Percentiles rank a stretch among this genome's conserved stretches.
Conservation (phyloP, 2,888 invertebrate species). For the Hypomecis punctinalis region DNA sequence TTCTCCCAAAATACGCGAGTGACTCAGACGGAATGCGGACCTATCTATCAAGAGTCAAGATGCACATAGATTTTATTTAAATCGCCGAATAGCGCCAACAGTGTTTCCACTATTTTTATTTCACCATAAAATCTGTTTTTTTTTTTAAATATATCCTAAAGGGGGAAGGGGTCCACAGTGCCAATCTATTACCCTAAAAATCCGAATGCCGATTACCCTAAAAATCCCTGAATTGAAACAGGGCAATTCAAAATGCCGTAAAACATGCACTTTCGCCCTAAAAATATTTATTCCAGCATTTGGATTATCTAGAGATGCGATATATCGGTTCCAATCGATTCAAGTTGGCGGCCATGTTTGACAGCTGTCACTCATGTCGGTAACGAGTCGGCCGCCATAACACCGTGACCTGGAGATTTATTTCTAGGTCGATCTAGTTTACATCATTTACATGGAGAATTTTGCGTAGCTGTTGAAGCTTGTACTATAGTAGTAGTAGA, state of each 20-base stretch:
- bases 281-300: not conserved
- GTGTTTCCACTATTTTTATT: too few species aligned
- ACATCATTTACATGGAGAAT: not conserved
- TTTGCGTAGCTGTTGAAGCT: not conserved
- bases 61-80: too few species aligned
- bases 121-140: too few species aligned
- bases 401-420: constrained; percentile 33
- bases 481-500: too few species aligned
- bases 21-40: constrained; percentile 10
- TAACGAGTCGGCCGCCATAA: constrained; percentile 32
- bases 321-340: constrained; percentile 10
- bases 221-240: too few species aligned
- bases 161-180: too few species aligned
- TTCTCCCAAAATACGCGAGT: constrained; percentile 15
- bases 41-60: constrained; percentile 30
- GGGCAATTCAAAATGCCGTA: too few species aligned
- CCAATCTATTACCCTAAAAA: too few species aligned
- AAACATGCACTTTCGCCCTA: too few species aligned
- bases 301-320: not conserved
- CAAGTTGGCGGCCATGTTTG: constrained; percentile 36
- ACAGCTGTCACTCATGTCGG: constrained; percentile 28
- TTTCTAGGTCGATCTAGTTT: constrained; percentile 28
- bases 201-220: too few species aligned
- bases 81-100: too few species aligned
- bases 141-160: too few species aligned